These are phyloP conservation scores for Megaceryle maxima DNA, from an alignment of 2,113 vertebrate genomes.

Conservation along the genomic window DNA sequence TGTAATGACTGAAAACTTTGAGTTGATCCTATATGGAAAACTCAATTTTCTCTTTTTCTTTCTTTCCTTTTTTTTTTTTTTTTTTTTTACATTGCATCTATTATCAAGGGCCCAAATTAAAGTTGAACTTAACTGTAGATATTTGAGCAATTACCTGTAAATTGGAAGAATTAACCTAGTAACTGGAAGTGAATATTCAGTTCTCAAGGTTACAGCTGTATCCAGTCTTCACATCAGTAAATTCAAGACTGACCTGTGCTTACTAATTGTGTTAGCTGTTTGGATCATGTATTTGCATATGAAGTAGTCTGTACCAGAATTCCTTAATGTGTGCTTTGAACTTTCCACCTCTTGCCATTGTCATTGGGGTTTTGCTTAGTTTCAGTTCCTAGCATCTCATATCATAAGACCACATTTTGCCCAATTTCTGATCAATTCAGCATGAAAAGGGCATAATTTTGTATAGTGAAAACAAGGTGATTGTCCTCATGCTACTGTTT, in stretches of 20 bases:
- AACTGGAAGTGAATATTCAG: neutral
- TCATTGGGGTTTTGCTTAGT: neutral
- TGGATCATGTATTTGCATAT: neutral
- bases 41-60: accelerated
- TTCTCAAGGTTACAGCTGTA: neutral
- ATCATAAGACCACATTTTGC: neutral
- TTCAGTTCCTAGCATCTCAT: neutral
- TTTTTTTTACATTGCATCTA: too few species aligned
- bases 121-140: neutral
- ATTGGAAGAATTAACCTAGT: neutral
- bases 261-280: neutral
- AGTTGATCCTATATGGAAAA: neutral
- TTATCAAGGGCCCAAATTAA: neutral
- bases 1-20: neutral
- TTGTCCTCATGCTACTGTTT: neutral
- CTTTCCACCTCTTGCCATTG: neutral
- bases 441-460: neutral
- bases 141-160: neutral
- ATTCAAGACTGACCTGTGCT: neutral
- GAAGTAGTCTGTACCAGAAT: neutral
- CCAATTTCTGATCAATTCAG: neutral
- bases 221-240: neutral
- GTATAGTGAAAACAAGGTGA: neutral
- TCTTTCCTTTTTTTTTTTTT: neutral
- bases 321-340: neutral